These are phyloP conservation scores for Strigops habroptila DNA, from an alignment of 2,113 vertebrate genomes.

Conservation along the genomic window DNA sequence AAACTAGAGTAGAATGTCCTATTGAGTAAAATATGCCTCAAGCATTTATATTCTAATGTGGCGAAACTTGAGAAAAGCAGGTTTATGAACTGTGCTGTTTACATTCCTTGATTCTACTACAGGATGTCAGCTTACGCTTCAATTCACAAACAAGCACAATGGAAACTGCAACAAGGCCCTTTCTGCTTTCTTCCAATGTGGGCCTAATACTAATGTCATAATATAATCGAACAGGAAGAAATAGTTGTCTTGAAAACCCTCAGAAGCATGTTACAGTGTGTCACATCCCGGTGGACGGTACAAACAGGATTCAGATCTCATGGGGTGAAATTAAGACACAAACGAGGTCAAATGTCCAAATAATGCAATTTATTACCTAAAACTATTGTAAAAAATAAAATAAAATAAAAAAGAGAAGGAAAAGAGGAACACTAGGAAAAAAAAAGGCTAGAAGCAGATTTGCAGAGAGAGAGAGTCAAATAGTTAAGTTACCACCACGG, in stretches of 20 bases:
- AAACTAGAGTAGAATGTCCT: not conserved
- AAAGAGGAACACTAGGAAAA: too few species aligned
- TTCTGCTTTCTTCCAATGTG: slow-evolving; percentile 64
- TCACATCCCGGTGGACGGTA: too few species aligned
- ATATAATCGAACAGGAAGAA: slow-evolving; percentile 57
- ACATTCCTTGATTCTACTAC: slow-evolving; percentile 37
- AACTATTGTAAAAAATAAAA: too few species aligned
- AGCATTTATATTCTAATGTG: not conserved
- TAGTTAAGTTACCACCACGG: too few species aligned
- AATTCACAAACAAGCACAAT: slow-evolving; percentile 70
- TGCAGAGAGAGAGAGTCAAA: too few species aligned
- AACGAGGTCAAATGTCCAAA: too few species aligned
- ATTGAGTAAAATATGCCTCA: not conserved
- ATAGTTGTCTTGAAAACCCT: slow-evolving; percentile 63
- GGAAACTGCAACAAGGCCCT: slow-evolving; percentile 67
- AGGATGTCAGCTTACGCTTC: slow-evolving; percentile 69
- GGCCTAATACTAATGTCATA: slow-evolving; percentile 67
- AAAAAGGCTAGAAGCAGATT: too few species aligned
- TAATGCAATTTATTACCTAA: too few species aligned
- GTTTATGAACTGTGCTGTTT: slow-evolving; percentile 37
- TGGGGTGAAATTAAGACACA: too few species aligned
- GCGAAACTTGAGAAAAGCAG: not conserved
- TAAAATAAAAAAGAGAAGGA: too few species aligned
- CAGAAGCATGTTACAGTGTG: not conserved
- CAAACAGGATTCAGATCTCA: too few species aligned